Base-by-base conservation (phyloP, 1,140 invertebrate genomes). In the Drosophila eugracilis region DNA sequence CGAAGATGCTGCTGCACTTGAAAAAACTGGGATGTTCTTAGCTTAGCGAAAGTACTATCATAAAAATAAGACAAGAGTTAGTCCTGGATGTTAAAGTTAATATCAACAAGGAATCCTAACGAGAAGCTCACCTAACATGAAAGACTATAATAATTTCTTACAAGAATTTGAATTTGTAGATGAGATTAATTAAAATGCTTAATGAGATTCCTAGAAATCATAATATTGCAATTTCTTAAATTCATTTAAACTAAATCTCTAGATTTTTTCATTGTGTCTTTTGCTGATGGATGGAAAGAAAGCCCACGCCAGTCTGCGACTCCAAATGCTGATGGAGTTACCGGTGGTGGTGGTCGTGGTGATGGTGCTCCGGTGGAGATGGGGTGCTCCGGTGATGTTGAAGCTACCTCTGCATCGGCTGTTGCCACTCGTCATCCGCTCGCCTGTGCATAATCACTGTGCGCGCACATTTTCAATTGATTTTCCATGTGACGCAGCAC, bases 401-500 rank as follows among this genome's bases (percentile, higher is more conserved):
- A n/a, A n/a, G n/a, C 63, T 62, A 15, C 49, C 22, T 39, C 48
- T 19, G 55, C 21, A 34, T 34, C 15, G 42, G 34, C 57, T 63
- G 39, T 63, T 65, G 30, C 50, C 15, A 36, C 39, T 36, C 47
- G 39, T 62, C 66, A 72, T 75, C 28, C 57, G 57, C 50, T 75
- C 50, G 53, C 66, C 60, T 86, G 69, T 85, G 77, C 77, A 81
- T 88, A 86, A 85, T 83, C 83, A 75, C 77, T 73, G 59, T 69
- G 83, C 58, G 60, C 75, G 73, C 78, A 77, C 67, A 80, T 81
- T 80, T 74, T 67, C 78, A 81, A 81, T 81, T 81, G 78, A 81
- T 81, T 81, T 86, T 86, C 70, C 77, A 88, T 71, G 83, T 86
- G 83, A 86, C 83, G 83, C 83, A 86, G 83, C 83, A 86, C 63